phyloP scores from a whole-genome alignment of 1,140 invertebrate genomes.

The Temnothorax curvispinosus region DNA sequence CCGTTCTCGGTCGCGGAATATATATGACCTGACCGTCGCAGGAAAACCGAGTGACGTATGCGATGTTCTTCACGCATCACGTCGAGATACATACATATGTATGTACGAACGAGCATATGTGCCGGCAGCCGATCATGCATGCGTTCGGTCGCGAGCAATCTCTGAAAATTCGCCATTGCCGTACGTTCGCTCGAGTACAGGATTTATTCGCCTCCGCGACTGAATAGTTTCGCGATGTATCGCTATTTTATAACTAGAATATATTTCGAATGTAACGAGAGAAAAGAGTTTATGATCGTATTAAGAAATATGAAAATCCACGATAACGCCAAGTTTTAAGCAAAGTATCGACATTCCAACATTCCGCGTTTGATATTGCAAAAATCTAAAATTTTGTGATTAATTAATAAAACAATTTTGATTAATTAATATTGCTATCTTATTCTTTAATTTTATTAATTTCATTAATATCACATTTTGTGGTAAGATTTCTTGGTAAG shows the following conservation, averaged over 20 bases:
- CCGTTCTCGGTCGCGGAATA: constrained; percentile 47
- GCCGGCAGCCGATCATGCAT: constrained; percentile 48
- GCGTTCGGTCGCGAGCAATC: constrained; percentile 47
- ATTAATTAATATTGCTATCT: neutral
- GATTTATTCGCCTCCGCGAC: constrained; percentile 15
- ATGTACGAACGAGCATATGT: constrained; percentile 57
- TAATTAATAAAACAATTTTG: too few species aligned
- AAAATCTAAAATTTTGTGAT: neutral
- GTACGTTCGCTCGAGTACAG: neutral
- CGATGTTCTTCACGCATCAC: constrained; percentile 57
- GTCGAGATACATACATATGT: constrained; percentile 57
- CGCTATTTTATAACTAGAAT: constrained; percentile 1
- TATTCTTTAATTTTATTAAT: constrained; percentile 1
- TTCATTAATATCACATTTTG: neutral
- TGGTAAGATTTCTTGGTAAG: neutral
- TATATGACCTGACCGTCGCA: constrained; percentile 56
- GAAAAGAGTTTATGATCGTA: neutral
- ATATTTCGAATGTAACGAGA: neutral
- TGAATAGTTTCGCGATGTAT: neutral
- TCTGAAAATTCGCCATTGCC: constrained; percentile 53
- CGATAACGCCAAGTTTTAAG: neutral
- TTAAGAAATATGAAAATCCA: neutral
- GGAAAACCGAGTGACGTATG: constrained; percentile 59
- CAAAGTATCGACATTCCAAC: neutral
- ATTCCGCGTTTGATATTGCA: neutral